These are phyloP conservation scores for Aurelia coerulea DNA, from an alignment of 30 jellyfish, hydroid and myxozoan species.

Conservation along the genomic window DNA sequence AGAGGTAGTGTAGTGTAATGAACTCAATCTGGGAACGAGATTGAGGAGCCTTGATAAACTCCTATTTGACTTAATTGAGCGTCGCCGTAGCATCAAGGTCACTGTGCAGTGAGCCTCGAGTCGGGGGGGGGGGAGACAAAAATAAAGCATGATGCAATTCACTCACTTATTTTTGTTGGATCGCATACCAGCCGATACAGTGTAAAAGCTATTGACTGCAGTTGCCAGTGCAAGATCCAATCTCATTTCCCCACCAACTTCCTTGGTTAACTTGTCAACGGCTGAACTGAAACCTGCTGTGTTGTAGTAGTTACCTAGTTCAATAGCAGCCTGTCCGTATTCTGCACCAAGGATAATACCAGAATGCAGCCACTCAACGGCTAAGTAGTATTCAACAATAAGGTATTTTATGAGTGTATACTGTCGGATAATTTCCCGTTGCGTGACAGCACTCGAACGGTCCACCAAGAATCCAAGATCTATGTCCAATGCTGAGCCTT, in stretches of 20 bases:
- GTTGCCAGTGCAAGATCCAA: conserved; percentile 62
- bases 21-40: too few species aligned
- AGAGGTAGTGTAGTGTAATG: too few species aligned
- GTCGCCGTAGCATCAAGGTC: too few species aligned
- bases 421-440: conserved; percentile 54
- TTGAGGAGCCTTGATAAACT: too few species aligned
- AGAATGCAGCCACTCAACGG: conserved; percentile 63
- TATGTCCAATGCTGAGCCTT: conserved; percentile 67
- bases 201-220: conserved; percentile 47
- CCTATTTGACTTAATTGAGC: too few species aligned
- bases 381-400: conserved; percentile 31
- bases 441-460: conserved; percentile 47
- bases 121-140: too few species aligned
- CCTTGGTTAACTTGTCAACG: conserved; percentile 24
- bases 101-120: too few species aligned
- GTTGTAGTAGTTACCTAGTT: conserved; percentile 56
- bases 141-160: too few species aligned
- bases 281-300: conserved; percentile 41
- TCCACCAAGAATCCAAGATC: conserved; percentile 91
- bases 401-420: conserved; percentile 41
- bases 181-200: conserved; percentile 61
- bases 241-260: conserved; percentile 55
- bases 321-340: conserved; percentile 37
- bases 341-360: conserved; percentile 71
- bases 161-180: conserved; percentile 40